Conservation (phyloP, 1,140 invertebrate species). For the Cotesia typhae region DNA sequence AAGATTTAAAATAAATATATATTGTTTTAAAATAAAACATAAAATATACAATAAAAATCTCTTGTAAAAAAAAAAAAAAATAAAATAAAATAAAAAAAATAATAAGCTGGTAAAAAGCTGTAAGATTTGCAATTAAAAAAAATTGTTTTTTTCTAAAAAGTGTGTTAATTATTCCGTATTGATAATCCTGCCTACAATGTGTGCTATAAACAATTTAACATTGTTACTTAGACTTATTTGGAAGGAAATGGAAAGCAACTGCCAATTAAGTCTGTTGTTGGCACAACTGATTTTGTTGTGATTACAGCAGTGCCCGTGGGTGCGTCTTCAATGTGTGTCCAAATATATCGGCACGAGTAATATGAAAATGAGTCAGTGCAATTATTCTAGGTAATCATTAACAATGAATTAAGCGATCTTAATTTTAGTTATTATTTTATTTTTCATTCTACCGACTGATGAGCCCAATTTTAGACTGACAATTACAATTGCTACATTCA, state of each 20-base stretch:
- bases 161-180: too few species aligned
- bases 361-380: constrained; percentile 65
- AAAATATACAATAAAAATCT: constrained; percentile 9
- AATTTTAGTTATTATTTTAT: constrained; percentile 45
- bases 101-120: not conserved
- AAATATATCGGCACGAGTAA: constrained; percentile 64
- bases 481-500: constrained; percentile 43
- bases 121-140: not conserved
- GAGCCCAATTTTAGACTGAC: constrained; percentile 32
- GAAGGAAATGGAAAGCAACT: constrained; percentile 31
- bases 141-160: too few species aligned
- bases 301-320: constrained; percentile 65
- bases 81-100: not conserved
- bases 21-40: not conserved
- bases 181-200: not conserved
- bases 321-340: constrained; percentile 62
- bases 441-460: constrained; percentile 47
- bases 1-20: constrained; percentile 1
- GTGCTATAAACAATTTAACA: constrained; percentile 23
- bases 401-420: constrained; percentile 62
- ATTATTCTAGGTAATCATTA: constrained; percentile 65
- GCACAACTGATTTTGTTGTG: constrained; percentile 68
- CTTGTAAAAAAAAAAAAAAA: constrained; percentile 25
- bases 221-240: constrained; percentile 27
- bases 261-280: constrained; percentile 59